phyloP scores from a whole-genome alignment of 64 coral and sea anemone genomes.

The Stichodactyla mertensii region DNA sequence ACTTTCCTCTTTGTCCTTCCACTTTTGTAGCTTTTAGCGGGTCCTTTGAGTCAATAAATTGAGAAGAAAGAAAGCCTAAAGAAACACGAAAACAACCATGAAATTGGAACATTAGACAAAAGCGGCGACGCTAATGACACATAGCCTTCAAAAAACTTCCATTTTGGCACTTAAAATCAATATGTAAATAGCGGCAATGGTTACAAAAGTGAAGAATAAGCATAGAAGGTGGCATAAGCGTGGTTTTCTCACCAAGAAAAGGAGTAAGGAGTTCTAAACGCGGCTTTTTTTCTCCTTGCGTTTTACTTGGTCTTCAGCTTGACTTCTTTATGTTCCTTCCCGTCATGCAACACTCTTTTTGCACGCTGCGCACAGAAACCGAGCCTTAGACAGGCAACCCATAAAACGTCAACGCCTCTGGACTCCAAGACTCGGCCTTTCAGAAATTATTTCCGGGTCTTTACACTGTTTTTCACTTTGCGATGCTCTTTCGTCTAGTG shows the following conservation, averaged over 20 bases:
- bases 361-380: background rate
- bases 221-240: background rate
- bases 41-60: constrained; percentile 6
- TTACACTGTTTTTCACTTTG: too few species aligned
- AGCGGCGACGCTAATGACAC: constrained; percentile 2
- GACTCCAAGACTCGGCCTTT: too few species aligned
- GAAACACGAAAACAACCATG: background rate
- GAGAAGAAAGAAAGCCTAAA: constrained; percentile 4
- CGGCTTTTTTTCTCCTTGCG: constrained; percentile 3
- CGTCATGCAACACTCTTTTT: background rate
- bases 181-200: background rate
- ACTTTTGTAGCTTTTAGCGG: constrained; percentile 84
- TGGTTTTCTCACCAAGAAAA: constrained; percentile 15
- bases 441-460: too few species aligned
- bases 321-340: background rate
- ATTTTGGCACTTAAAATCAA: background rate
- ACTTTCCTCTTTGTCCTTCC: constrained; percentile 95
- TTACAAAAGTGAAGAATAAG: background rate
- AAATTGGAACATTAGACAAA: constrained; percentile 24
- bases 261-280: background rate
- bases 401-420: background rate
- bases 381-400: background rate
- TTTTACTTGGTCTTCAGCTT: constrained; percentile 12
- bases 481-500: too few species aligned
- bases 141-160: background rate